Conservation (phyloP, 2,888 invertebrate genomes). For the Watsonalla binaria region DNA sequence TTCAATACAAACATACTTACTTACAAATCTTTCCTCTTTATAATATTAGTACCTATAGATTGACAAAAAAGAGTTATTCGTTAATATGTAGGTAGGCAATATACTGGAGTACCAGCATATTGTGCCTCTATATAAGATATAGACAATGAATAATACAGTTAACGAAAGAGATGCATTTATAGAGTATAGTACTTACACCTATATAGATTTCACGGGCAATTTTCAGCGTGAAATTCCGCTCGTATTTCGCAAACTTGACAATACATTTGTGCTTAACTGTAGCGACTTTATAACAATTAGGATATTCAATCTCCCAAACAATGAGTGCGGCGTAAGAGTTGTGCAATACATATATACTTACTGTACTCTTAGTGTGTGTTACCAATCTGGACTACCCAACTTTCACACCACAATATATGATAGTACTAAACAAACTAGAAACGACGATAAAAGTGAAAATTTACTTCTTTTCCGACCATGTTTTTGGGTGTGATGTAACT, state of each 20-base stretch:
- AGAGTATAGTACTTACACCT: not conserved
- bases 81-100: too few species aligned
- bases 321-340: not conserved
- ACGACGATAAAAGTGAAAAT: constrained; percentile 22
- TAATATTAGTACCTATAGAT: too few species aligned
- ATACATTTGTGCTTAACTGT: not conserved
- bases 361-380: not conserved
- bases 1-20: too few species aligned
- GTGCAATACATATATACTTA: not conserved
- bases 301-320: not conserved
- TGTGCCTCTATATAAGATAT: too few species aligned
- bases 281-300: not conserved
- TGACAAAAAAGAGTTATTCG: too few species aligned
- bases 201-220: not conserved
- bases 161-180: not conserved
- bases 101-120: too few species aligned
- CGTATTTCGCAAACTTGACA: not conserved
- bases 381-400: not conserved
- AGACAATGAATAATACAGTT: too few species aligned
- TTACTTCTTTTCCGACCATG: constrained; percentile 2
- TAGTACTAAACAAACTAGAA: constrained; percentile 7
- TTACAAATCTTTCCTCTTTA: too few species aligned
- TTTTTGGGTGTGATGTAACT: not conserved
- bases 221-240: not conserved
- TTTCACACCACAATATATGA: not conserved